Conservation (phyloP, 2,888 invertebrate genomes). For the Malthinus seriepunctatus region DNA sequence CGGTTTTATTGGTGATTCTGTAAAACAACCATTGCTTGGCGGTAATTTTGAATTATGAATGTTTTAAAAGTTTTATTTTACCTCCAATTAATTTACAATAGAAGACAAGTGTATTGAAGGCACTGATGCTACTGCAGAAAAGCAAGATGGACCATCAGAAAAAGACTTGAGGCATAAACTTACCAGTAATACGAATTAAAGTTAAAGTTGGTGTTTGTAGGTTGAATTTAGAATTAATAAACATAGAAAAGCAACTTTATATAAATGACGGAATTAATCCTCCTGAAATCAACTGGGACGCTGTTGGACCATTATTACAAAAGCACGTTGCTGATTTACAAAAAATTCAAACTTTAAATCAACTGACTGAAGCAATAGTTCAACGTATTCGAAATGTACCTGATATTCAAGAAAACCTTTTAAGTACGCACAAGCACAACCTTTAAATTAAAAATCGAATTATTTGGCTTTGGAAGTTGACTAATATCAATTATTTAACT, state of each 20-base stretch:
- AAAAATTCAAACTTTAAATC: conserved; percentile 31
- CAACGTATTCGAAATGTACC: conserved; percentile 39
- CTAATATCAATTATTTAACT: not conserved
- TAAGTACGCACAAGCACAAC: conserved; percentile 9
- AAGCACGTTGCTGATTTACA: conserved; percentile 33
- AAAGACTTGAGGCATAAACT: conserved; percentile 24
- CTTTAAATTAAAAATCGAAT: too few relatives aligned
- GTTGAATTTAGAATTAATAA: not conserved
- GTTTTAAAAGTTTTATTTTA: not conserved
- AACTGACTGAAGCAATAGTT: conserved; percentile 33
- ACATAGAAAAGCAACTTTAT: not conserved
- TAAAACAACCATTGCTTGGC: not conserved
- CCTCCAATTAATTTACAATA: too few relatives aligned
- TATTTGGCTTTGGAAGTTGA: not conserved
- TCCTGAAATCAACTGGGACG: conserved; percentile 34
- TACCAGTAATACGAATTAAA: not conserved
- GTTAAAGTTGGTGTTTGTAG: not conserved
- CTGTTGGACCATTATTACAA: conserved; percentile 34
- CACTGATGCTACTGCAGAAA: conserved; percentile 17
- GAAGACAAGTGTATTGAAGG: not conserved
- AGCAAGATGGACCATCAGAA: conserved; percentile 33
- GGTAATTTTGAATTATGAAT: not conserved
- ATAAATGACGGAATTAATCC: conserved; percentile 23
- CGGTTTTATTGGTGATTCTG: conserved; percentile 25
- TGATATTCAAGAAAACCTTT: conserved; percentile 9